A percentile compares a stretch with the other conserved stretches of the same genome.
Conservation (phyloP, 2,113 vertebrate species). For the Larimichthys crocea region DNA sequence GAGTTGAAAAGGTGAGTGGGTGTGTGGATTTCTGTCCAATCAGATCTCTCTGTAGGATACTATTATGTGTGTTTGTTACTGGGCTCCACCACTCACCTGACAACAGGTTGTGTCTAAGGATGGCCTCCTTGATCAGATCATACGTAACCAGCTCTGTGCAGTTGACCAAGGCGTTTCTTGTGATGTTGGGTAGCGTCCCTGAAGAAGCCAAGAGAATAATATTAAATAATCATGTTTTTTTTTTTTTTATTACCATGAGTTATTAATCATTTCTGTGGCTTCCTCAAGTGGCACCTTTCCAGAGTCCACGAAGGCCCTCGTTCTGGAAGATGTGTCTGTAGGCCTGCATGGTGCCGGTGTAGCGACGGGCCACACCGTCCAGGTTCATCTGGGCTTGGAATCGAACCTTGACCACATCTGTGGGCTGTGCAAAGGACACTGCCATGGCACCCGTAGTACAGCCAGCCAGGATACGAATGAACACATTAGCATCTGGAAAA, state of each 20-base stretch:
- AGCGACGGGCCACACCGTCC: slow-evolving; percentile 83
- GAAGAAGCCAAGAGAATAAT: background rate
- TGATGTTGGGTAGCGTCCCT: slow-evolving; percentile 92
- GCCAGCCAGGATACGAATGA: slow-evolving; percentile 85
- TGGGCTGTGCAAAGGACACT: slow-evolving; percentile 88
- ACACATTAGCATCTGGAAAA: slow-evolving; percentile 75
- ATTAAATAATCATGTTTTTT: no score
- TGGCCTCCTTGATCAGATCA: slow-evolving; percentile 89
- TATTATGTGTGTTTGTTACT: background rate
- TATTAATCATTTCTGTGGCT: background rate
- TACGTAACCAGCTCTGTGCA: slow-evolving; percentile 91
- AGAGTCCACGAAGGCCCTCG: slow-evolving; percentile 88
- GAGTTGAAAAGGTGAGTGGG: slow-evolving; percentile 40
- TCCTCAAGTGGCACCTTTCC: slow-evolving; percentile 85
- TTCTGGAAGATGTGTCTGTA: slow-evolving; percentile 88
- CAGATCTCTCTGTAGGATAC: slow-evolving; percentile 25
- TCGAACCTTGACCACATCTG: slow-evolving; percentile 90
- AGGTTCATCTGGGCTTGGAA: slow-evolving; percentile 89
- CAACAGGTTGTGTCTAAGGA: slow-evolving; percentile 86
- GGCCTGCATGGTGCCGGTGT: slow-evolving; percentile 89
- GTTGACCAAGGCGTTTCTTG: slow-evolving; percentile 90
- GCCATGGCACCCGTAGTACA: slow-evolving; percentile 89
- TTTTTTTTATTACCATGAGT: background rate
- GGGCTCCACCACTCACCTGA: slow-evolving; percentile 81
- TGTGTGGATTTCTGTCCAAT: slow-evolving; percentile 62